A percentile compares a stretch with the other conserved stretches of the same genome.
These are phyloP conservation scores for Eretmocerus hayati DNA, from an alignment of 2,888 invertebrate species.

Conservation along the genomic window DNA sequence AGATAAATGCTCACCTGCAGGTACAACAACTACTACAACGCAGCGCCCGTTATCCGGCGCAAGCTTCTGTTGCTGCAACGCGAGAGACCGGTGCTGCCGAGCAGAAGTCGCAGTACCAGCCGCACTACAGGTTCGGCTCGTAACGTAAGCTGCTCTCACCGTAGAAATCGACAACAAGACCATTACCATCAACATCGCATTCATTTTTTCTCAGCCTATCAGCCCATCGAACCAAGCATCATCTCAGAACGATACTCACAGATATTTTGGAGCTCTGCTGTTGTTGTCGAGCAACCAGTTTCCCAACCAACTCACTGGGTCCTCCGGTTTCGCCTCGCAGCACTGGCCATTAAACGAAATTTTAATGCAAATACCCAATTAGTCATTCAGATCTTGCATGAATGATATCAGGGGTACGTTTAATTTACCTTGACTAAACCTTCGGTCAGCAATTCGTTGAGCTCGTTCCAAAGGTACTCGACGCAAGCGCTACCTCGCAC, in stretches of 20 bases:
- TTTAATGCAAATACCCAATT: neutral
- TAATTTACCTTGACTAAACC: constrained; percentile 46
- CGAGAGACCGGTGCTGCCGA: neutral
- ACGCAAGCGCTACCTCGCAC: constrained; percentile 51
- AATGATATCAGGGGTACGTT: neutral
- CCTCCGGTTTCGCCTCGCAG: constrained; percentile 63
- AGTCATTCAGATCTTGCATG: neutral
- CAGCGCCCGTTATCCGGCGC: constrained; percentile 7
- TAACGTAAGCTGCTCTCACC: constrained; percentile 20
- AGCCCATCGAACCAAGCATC: no score
- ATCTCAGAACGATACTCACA: constrained; percentile 9
- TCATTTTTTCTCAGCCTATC: no score
- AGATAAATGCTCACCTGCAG: no score
- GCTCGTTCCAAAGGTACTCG: constrained; percentile 62
- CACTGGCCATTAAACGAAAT: constrained; percentile 52
- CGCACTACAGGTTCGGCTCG: constrained; percentile 19
- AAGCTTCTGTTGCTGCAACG: constrained; percentile 5
- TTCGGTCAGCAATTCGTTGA: constrained; percentile 59
- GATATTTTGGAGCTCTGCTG: constrained; percentile 60
- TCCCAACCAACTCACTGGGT: constrained; percentile 72
- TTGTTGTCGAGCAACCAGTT: constrained; percentile 69
- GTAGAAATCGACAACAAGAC: no score
- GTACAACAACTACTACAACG: neutral
- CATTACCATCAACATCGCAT: no score
- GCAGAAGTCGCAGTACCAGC: no score